Evolutionary conservation across 2,888 invertebrate genomes (phyloP).

Genomic region (Acanthosoma haemorrhoidale): DNA sequence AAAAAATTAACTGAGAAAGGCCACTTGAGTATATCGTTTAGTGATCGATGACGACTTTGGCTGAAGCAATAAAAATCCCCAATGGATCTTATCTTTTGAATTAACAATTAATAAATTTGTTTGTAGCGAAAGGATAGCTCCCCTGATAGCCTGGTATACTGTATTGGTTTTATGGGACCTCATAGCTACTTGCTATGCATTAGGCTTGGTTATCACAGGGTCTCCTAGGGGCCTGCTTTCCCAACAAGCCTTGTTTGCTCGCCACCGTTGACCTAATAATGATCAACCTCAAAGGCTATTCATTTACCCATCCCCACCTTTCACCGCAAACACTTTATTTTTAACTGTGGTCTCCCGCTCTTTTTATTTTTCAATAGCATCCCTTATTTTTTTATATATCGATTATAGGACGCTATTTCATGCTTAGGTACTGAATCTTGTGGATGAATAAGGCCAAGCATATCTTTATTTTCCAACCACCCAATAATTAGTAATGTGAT

Average conservation of each 20-base stretch:
- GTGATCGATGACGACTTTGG: too few species aligned
- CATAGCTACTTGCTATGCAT: constrained; percentile 38
- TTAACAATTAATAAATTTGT: constrained; percentile 23
- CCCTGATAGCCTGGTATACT: constrained; percentile 26
- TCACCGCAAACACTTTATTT: not conserved
- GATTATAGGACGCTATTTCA: not conserved
- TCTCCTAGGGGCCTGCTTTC: constrained; percentile 27
- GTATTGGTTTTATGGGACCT: constrained; percentile 37
- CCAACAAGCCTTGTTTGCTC: not conserved
- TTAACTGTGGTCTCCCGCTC: not conserved
- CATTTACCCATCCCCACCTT: not conserved
- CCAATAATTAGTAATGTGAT: too few species aligned
- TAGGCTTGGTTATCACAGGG: constrained; percentile 35
- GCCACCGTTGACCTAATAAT: not conserved
- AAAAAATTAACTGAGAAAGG: too few species aligned
- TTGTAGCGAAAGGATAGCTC: not conserved
- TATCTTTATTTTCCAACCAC: too few species aligned
- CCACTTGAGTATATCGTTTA: too few species aligned
- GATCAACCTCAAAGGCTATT: constrained; percentile 2
- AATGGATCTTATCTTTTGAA: constrained; percentile 9
- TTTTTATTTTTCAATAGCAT: not conserved
- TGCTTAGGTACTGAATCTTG: too few species aligned
- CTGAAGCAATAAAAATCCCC: too few species aligned
- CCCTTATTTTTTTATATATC: too few species aligned
- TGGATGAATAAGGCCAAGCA: too few species aligned